Evolutionary conservation across 2,888 invertebrate species (phyloP), one percentile per base, ranked within the genome.

Genomic region (Oasisia sp.): DNA sequence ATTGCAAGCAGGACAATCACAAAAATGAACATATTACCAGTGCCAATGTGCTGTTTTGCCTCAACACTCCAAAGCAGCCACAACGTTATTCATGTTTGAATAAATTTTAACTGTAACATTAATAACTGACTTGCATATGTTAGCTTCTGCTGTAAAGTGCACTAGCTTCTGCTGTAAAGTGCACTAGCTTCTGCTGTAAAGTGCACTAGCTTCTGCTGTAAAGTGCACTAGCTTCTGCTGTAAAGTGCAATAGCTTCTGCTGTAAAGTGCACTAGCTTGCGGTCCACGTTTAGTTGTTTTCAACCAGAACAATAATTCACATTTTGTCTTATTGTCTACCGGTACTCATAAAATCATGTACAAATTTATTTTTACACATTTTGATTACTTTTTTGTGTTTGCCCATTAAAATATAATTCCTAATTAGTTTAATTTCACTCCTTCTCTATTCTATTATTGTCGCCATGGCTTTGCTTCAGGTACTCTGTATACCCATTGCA

Each of bases 401-500:
- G 27, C 74, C 27, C 74, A 74, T n/a, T 27, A 19, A 74, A 7
- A 74, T 5, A 14, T 11, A 74, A 74, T 74, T 74, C 74, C 74
- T 74, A 74, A 74, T 74, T 74, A 27, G 27, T 74, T 74, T 74
- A 2, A 27, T 19, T 74, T 74, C 74, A 74, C 74, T 74, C 74
- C 0, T 74, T 19, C 74, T 74, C 19, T 74, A 74, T 74, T 27
- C 74, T 27, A 74, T n/a, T n/a, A 7, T 74, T 74, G 74, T 74
- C 27, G 27, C 74, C 27, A 27, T 3, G 74, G n/a, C n/a, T 27
- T 74, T 74, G 19, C 74, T 74, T 74, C 74, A 74, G 27, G 91
- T 93, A 93, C 9, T 93, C 91, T 8, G 89, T 45, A 92, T 96
- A 96, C 0, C 94, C 94, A 91, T 94, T 93, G 92, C 95, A 95